Evolutionary conservation across 2,113 vertebrate genomes (phyloP), one percentile per base, ranked within the genome.

Genomic region (Pedionomus torquatus): DNA sequence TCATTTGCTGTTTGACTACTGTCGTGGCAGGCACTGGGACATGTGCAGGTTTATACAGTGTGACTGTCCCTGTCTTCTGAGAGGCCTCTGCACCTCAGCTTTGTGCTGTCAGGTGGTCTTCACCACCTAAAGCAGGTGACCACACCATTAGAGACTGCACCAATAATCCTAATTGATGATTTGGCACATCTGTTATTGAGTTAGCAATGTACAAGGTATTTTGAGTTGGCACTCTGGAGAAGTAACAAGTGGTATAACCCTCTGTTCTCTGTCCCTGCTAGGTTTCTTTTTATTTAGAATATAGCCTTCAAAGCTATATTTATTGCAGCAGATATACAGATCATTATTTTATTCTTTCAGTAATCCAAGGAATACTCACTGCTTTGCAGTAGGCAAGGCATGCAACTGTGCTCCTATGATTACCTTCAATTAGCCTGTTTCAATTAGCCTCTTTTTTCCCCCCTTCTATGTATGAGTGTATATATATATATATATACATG

Each of bases 401-500:
- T n/a, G 65, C 20, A 54, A 17, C 11, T 44, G 33, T 82, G 60
- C 25, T 24, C 20, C 16, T 26, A 70, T 31, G 17, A 48, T 33
- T 55, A 18, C 18, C 31, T 33, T 65, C n/a, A 31, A 17, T 41
- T 54, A 66, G 43, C 8, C 7, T 54, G 5, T 12, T n/a, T n/a
- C n/a, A n/a, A n/a, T n/a, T n/a, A n/a, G n/a, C n/a, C n/a, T n/a
- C n/a, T n/a, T n/a, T n/a, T n/a, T n/a, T n/a, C n/a, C n/a, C n/a
- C 5, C 2, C 4, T 84, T 16, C 9, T 24, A 10, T 33, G 26
- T 39, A 41, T 68, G 10, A 23, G 10, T 20, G 20, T 52, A 4
- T 68, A 1, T 68, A 1, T 21, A 12, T 23, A 43, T 23, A 12
- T 1, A 5, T 11, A 14, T 1, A n/a, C 6, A 41, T 3, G 46